Percentiles rank a stretch among this genome's conserved stretches.
Conservation (phyloP, 1,140 invertebrate genomes). For the Triops longicaudatus region DNA sequence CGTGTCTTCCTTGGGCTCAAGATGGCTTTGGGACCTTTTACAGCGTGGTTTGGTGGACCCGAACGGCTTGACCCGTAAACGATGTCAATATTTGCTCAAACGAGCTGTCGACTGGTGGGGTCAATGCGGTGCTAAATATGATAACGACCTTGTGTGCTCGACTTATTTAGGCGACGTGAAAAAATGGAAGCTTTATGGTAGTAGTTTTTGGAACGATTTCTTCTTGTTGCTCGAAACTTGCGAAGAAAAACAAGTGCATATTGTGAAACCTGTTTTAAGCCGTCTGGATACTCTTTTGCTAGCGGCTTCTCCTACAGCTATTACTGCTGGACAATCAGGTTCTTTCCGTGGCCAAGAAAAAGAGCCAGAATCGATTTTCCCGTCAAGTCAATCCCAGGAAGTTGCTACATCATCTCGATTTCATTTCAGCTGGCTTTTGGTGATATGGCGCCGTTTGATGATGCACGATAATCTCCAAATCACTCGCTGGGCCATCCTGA, state of each 20-base stretch:
- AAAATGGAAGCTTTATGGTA: constrained; percentile 17
- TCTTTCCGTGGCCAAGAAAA: background rate
- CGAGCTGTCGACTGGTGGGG: constrained; percentile 20
- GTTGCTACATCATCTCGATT: background rate
- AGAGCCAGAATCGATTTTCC: background rate
- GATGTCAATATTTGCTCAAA: constrained; percentile 28
- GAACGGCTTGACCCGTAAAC: constrained; percentile 24
- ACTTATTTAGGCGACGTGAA: background rate
- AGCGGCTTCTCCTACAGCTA: background rate
- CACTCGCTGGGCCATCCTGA: constrained; percentile 26
- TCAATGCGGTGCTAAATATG: background rate
- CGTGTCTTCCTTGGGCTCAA: background rate
- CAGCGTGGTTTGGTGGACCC: constrained; percentile 19
- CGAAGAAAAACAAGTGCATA: constrained; percentile 53
- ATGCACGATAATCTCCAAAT: constrained; percentile 28
- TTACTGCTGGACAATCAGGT: constrained; percentile 23
- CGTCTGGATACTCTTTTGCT: constrained; percentile 36
- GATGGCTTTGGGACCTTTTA: constrained; percentile 22
- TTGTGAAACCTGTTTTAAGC: constrained; percentile 46
- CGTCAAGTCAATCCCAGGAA: background rate
- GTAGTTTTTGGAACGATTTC: constrained; percentile 38
- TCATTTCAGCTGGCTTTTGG: constrained; percentile 24
- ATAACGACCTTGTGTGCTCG: background rate
- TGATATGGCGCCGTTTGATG: constrained; percentile 26
- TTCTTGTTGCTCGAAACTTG: constrained; percentile 47